Conservation (phyloP, 1,140 invertebrate species). For the Lepidotrigona ventralis region DNA sequence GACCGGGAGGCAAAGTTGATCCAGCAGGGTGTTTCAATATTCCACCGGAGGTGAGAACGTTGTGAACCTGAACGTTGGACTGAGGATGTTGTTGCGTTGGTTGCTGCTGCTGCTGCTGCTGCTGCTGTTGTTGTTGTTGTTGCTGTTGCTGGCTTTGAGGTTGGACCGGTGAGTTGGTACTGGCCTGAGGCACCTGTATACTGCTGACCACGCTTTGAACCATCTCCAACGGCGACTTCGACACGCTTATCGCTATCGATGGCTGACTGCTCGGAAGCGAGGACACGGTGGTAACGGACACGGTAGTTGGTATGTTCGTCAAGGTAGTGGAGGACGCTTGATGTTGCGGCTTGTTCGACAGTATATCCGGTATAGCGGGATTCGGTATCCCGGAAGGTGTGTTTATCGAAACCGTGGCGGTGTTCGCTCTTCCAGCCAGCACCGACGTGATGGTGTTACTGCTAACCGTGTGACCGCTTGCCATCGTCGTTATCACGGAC, state of each 20-base stretch:
- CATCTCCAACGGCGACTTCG: constrained; percentile 89
- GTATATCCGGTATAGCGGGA: constrained; percentile 72
- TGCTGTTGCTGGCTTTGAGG: constrained; percentile 60
- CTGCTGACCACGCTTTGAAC: constrained; percentile 90
- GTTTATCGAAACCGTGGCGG: constrained; percentile 87
- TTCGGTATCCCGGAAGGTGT: constrained; percentile 80
- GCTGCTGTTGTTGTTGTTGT: constrained; percentile 49
- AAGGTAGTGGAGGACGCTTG: constrained; percentile 43
- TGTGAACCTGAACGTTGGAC: constrained; percentile 73
- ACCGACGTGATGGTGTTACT: constrained; percentile 90
- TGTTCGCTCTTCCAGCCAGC: constrained; percentile 87
- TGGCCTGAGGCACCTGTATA: constrained; percentile 83
- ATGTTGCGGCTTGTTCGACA: constrained; percentile 70
- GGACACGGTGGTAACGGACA: constrained; percentile 52
- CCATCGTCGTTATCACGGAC: constrained; percentile 85
- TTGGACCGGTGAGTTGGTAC: constrained; percentile 67
- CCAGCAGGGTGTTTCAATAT: constrained; percentile 79
- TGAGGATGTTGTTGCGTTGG: constrained; percentile 61
- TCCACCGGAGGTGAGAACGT: constrained; percentile 75
- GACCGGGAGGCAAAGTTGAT: constrained; percentile 82
- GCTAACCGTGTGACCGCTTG: constrained; percentile 86
- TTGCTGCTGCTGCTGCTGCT: constrained; percentile 63
- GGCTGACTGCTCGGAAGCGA: constrained; percentile 64
- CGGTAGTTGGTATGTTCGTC: constrained; percentile 69
- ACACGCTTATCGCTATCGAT: constrained; percentile 73